Evolutionary conservation across 2,113 vertebrate species (phyloP).

Genomic region (Callocephalon fimbriatum): DNA sequence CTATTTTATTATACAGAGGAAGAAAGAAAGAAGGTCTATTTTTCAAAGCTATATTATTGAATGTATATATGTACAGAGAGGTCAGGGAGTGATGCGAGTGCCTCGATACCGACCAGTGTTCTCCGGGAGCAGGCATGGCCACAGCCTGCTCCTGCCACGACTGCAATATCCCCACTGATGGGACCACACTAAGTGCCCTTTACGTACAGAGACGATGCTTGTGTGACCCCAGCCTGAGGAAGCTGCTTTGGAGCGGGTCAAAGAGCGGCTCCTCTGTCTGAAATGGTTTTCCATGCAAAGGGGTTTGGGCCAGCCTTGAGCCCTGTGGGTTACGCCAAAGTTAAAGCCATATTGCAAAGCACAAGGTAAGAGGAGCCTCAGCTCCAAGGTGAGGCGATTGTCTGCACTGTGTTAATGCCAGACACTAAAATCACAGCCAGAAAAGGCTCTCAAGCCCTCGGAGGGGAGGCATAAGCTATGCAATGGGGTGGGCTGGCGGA

Average conservation of each 20-base stretch:
- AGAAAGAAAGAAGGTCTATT: conserved; percentile 57
- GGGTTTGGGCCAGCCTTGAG: not conserved
- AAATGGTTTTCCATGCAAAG: not conserved
- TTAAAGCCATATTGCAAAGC: conserved; percentile 44
- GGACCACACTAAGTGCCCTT: not conserved
- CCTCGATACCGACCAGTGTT: not conserved
- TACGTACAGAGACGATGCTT: not conserved
- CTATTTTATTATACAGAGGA: conserved; percentile 65
- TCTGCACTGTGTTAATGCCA: not conserved
- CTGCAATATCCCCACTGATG: not conserved
- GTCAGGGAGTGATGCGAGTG: not conserved
- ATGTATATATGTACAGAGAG: conserved; percentile 71
- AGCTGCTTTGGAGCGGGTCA: not conserved
- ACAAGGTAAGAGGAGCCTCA: not conserved
- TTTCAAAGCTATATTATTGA: conserved; percentile 71
- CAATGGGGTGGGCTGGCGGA: not conserved
- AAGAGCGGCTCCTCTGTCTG: not conserved
- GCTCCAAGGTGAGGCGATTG: not conserved
- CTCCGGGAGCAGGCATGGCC: not conserved
- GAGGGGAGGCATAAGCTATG: not conserved
- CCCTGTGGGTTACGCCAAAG: not conserved
- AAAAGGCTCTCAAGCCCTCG: not conserved
- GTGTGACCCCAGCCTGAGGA: not conserved
- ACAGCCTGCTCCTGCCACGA: not conserved
- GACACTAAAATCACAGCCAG: not conserved